Base-by-base conservation (phyloP, 2,888 invertebrate genomes). In the Neria commutata region DNA sequence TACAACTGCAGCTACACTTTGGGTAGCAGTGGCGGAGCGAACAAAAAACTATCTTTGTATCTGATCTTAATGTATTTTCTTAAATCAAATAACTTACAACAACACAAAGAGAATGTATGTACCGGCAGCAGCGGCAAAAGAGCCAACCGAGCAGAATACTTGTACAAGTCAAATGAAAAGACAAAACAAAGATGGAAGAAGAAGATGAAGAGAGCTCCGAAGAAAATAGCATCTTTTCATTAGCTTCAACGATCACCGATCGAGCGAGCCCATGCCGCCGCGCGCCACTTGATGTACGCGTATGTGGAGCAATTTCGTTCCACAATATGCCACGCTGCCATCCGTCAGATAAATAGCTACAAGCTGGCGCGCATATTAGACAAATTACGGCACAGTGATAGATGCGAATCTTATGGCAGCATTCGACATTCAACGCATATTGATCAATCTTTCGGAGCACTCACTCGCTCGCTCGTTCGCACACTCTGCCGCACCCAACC, bases 31-130 rank as follows among this genome's bases (percentile, higher is more conserved):
- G 64, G 64, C 61, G 66, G 60, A 58, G 40, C 42, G 58, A 55
- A 58, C 59, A 57, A 42, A 58, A 54, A 57, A 54, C 60, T 74
- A 75, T 75, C 74, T 74, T 73, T 75, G 74, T 75, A 75, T 72
- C 75, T 73, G 74, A 75, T 75, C 74, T 75, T 75, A 73, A 74
- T 75, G 74, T 67, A 67, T 67, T 64, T 68, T 42, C 42, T 42
- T 42, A 42, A 42, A 42, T 42, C 42, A 37, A 6, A 37, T 37
- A 37, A 37, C 6, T 37, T 37, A 37, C 29, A 6, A 29, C 6
- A 29, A 29, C 6, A 29, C 29, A 29, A 29, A 29, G 5, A 29
- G 37, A 37, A 37, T 37, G n/a, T 37, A 4, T 37, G n/a, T 10
- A 37, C 11, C n/a, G n/a, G n/a, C n/a, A n/a, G n/a, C n/a, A n/a